Conservation (phyloP, 2,888 invertebrate species). For the Melinaea menophilus region DNA sequence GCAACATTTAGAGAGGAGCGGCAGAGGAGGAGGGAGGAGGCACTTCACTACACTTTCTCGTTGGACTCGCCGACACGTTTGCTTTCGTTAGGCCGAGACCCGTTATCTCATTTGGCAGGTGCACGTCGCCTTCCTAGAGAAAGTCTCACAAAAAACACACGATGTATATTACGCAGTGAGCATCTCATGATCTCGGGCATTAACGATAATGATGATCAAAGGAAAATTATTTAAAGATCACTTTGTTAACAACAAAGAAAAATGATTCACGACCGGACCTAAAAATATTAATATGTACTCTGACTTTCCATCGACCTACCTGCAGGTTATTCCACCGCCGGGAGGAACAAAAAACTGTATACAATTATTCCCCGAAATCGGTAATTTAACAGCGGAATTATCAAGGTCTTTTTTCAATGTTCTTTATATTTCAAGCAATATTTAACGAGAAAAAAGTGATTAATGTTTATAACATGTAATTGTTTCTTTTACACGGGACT, state of each 20-base stretch:
- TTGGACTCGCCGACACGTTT: slow-evolving; percentile 57
- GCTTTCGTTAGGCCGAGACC: slow-evolving; percentile 70
- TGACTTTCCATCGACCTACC: slow-evolving; percentile 71
- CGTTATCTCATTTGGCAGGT: slow-evolving; percentile 76
- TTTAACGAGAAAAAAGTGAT: background rate
- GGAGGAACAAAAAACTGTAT: slow-evolving; percentile 59
- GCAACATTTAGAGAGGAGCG: slow-evolving; percentile 67
- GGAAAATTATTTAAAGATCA: too few species aligned
- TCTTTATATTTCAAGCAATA: slow-evolving; percentile 7
- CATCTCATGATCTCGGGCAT: slow-evolving; percentile 6
- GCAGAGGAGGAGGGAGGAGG: slow-evolving; percentile 30
- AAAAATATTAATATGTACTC: slow-evolving; percentile 47
- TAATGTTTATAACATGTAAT: background rate
- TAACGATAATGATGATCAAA: slow-evolving; percentile 5
- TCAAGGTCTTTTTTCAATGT: slow-evolving; percentile 2
- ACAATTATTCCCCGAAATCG: slow-evolving; percentile 48
- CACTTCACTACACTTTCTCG: slow-evolving; percentile 67
- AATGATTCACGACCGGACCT: slow-evolving; percentile 44
- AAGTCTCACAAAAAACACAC: slow-evolving; percentile 67
- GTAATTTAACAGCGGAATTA: slow-evolving; percentile 17
- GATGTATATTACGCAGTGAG: slow-evolving; percentile 48
- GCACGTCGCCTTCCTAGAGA: slow-evolving; percentile 60
- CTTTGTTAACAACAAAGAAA: background rate
- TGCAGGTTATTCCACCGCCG: slow-evolving; percentile 65
- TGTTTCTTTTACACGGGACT: too few species aligned